Conservation (phyloP, 2,888 invertebrate species). For the Cryptus viduatorius region DNA sequence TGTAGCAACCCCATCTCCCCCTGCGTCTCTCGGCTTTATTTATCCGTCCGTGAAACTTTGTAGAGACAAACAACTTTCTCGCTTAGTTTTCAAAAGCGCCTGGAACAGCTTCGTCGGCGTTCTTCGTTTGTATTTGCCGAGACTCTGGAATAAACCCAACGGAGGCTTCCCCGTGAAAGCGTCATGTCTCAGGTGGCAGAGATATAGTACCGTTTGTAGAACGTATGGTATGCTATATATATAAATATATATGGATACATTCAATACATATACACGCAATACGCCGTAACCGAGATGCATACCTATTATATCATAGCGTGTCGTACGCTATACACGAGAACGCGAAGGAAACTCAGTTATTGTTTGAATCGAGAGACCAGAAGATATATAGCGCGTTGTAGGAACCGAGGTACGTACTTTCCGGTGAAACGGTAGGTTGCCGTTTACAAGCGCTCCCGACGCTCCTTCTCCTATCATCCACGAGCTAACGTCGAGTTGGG, state of each 20-base stretch:
- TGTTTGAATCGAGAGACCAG: constrained; percentile 27
- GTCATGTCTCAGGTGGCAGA: constrained; percentile 59
- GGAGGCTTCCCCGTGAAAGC: constrained; percentile 28
- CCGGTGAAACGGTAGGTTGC: constrained; percentile 49
- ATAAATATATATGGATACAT: constrained; percentile 19
- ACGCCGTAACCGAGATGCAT: constrained; percentile 9
- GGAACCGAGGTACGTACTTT: constrained; percentile 54
- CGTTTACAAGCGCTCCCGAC: constrained; percentile 53
- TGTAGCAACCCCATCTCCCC: neutral
- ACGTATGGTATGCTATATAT: neutral
- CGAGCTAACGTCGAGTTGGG: constrained; percentile 68
- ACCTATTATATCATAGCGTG: constrained; percentile 5
- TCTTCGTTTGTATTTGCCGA: constrained; percentile 15
- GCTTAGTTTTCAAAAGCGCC: constrained; percentile 44
- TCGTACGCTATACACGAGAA: neutral
- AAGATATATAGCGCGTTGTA: constrained; percentile 9
- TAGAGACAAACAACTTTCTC: constrained; percentile 49
- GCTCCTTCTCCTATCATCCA: constrained; percentile 54
- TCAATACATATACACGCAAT: neutral
- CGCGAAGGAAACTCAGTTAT: constrained; percentile 41
- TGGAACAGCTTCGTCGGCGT: constrained; percentile 17
- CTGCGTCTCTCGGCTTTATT: constrained; percentile 40
- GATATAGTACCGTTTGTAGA: constrained; percentile 13
- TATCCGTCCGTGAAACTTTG: constrained; percentile 49
- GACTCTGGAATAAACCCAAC: constrained; percentile 38